phyloP scores from a whole-genome alignment of 1,140 invertebrate genomes.

The Conus betulinus region DNA sequence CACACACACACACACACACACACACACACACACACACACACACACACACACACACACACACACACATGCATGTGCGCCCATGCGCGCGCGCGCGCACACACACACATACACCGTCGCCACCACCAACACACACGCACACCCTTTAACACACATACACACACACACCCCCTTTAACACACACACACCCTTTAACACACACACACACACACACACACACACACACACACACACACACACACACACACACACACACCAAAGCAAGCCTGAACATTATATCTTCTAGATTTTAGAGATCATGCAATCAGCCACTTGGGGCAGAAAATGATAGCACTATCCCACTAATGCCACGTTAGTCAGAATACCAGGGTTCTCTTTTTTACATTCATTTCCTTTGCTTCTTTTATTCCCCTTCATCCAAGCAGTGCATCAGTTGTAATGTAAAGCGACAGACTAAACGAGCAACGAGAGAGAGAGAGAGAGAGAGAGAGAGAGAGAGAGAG shows the following conservation, averaged over 20 bases:
- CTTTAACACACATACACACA: slow-evolving; percentile 7
- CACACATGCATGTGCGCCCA: neutral
- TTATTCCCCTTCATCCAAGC: no score
- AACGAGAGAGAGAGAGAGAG: no score
- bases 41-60: slow-evolving; percentile 11
- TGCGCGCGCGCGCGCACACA: neutral
- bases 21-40: slow-evolving; percentile 24
- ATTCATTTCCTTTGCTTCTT: no score
- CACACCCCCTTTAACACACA: slow-evolving; percentile 1
- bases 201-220: neutral
- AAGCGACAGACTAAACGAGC: no score
- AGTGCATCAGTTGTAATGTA: no score
- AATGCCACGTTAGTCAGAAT: no score
- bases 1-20: neutral
- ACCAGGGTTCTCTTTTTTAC: no score
- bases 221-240: neutral
- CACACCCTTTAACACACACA: slow-evolving; percentile 1
- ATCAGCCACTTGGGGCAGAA: no score
- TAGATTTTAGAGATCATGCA: no score
- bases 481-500: no score
- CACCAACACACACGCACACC: slow-evolving; percentile 13
- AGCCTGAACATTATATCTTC: neutral
- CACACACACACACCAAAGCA: neutral
- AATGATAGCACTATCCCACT: no score
- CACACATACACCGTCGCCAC: neutral